Evolutionary conservation across 2,113 vertebrate species (phyloP).

Genomic region (Xyrauchen texanus): DNA sequence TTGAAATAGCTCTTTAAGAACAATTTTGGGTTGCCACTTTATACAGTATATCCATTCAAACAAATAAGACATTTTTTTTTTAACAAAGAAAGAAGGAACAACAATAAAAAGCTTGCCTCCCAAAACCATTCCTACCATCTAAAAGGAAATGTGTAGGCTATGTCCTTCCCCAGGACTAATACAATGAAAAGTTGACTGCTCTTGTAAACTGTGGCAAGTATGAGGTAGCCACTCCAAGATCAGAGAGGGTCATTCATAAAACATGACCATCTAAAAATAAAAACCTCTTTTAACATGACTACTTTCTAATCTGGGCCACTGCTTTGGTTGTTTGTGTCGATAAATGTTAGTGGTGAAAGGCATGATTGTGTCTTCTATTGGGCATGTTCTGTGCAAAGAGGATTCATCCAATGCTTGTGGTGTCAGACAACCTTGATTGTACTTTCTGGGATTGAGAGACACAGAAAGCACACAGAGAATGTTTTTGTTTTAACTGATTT

Average conservation of each 20-base stretch:
- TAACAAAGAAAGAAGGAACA: no score
- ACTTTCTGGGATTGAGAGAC: background rate
- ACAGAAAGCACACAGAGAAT: no score
- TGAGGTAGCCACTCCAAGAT: constrained; percentile 39
- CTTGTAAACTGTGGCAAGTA: constrained; percentile 32
- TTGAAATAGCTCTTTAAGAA: no score
- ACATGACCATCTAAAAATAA: constrained; percentile 75
- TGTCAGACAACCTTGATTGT: background rate
- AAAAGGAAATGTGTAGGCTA: background rate
- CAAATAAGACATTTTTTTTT: no score
- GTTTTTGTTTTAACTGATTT: background rate
- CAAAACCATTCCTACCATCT: background rate
- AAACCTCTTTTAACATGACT: constrained; percentile 59
- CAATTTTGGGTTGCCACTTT: no score
- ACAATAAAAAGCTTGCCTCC: background rate
- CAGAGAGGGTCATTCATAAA: constrained; percentile 70
- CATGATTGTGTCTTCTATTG: constrained; percentile 5
- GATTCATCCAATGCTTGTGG: background rate
- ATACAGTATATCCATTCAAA: background rate
- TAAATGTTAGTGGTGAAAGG: constrained; percentile 42
- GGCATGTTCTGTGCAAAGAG: background rate
- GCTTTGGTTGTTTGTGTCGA: constrained; percentile 55
- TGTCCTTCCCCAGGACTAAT: background rate
- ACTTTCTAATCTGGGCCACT: constrained; percentile 68
- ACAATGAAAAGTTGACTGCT: constrained; percentile 19